These are phyloP conservation scores for Cyanistes caeruleus DNA, from an alignment of 2,113 vertebrate genomes.

Conservation along the genomic window DNA sequence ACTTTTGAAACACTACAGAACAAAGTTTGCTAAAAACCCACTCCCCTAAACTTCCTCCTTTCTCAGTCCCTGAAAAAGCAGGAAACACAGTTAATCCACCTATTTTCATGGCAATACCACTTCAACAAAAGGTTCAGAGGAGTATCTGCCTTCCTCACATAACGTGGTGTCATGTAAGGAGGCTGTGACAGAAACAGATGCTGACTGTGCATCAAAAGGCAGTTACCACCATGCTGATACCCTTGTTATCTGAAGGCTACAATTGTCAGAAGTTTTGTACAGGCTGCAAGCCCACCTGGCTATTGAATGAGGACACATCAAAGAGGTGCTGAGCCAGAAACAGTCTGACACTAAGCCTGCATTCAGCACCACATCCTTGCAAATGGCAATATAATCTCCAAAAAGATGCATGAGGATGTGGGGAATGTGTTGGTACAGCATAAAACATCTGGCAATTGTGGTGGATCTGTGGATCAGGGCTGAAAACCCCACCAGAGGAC, in stretches of 20 bases:
- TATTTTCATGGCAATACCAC: neutral
- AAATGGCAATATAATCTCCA: neutral
- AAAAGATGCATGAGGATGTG: neutral
- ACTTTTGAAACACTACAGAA: neutral
- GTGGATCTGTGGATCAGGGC: neutral
- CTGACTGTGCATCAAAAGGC: neutral
- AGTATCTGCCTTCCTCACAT: neutral
- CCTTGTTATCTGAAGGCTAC: neutral
- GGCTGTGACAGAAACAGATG: neutral
- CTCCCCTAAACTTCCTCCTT: neutral
- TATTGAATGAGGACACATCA: neutral
- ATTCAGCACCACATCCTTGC: neutral
- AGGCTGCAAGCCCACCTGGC: neutral
- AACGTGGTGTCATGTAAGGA: neutral
- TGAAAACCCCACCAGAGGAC: neutral
- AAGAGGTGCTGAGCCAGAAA: neutral
- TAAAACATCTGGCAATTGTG: neutral
- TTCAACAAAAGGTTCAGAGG: neutral
- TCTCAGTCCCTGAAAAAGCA: neutral
- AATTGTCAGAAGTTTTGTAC: neutral
- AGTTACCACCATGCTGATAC: neutral
- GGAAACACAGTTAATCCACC: neutral
- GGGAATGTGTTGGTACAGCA: neutral
- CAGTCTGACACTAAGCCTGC: rapidly evolving
- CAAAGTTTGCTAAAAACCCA: neutral